These are phyloP conservation scores for Bugulina stolonifera DNA, from an alignment of 2,888 invertebrate species.

Conservation along the genomic window DNA sequence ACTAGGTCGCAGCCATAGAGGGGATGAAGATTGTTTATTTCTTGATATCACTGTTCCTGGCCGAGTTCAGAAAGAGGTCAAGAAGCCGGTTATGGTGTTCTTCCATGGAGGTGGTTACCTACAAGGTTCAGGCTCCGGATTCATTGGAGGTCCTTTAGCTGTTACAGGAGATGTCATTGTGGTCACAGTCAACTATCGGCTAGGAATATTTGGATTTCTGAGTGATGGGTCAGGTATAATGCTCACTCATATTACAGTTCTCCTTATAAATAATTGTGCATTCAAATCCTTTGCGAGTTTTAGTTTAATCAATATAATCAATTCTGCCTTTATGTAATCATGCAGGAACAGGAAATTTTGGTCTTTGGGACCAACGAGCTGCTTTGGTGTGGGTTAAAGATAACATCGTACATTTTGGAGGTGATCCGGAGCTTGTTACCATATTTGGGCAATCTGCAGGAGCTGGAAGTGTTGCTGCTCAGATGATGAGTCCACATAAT, in stretches of 20 bases:
- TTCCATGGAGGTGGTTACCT: slow-evolving; percentile 9
- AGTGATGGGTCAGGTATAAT: background rate
- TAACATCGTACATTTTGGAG: slow-evolving; percentile 9
- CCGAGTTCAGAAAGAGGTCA: too few relatives aligned
- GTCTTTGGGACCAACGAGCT: slow-evolving; percentile 10
- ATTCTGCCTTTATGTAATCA: too few relatives aligned
- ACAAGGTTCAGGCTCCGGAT: background rate
- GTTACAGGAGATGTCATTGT: slow-evolving; percentile 4
- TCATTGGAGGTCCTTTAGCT: background rate
- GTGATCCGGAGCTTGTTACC: slow-evolving; percentile 23
- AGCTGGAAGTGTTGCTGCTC: slow-evolving; percentile 2
- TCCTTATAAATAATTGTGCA: too few relatives aligned
- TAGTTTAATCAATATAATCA: too few relatives aligned
- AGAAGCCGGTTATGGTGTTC: slow-evolving; percentile 16
- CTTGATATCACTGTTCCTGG: slow-evolving; percentile 15
- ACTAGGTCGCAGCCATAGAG: too few relatives aligned
- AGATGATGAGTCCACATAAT: background rate
- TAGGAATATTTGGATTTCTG: background rate
- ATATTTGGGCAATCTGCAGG: slow-evolving; percentile 21
- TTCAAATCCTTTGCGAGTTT: too few relatives aligned
- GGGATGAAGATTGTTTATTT: slow-evolving; percentile 22
- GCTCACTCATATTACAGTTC: too few relatives aligned
- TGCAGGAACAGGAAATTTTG: slow-evolving; percentile 11
- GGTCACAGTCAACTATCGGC: slow-evolving; percentile 7
- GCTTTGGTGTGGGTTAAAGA: slow-evolving; percentile 5